Evolutionary conservation across 2,888 invertebrate species (phyloP).

Genomic region (Pheosia gnoma): DNA sequence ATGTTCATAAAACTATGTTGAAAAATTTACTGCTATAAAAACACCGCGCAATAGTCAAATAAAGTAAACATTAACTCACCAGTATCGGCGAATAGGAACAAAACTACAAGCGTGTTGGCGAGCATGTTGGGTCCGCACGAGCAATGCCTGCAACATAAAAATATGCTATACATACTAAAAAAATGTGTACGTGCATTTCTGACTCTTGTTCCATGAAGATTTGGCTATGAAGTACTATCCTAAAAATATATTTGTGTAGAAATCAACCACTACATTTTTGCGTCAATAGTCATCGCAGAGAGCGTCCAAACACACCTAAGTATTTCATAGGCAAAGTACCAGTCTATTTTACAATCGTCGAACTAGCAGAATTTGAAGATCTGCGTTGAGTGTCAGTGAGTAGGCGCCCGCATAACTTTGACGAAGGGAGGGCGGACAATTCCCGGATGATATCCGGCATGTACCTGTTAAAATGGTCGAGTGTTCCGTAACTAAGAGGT

Average conservation of each 20-base stretch:
- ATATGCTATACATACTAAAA: background rate
- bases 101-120: conserved; percentile 20
- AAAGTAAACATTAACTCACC: conserved; percentile 37
- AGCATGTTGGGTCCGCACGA: conserved; percentile 13
- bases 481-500: background rate
- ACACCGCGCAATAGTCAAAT: background rate
- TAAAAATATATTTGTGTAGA: no score
- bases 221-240: no score
- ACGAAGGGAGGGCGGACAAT: background rate
- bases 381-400: background rate
- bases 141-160: conserved; percentile 22
- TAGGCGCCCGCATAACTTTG: background rate
- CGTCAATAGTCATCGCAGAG: no score
- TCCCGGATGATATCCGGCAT: background rate
- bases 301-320: no score
- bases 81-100: conserved; percentile 27
- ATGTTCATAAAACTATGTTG: no score
- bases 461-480: background rate
- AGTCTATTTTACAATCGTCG: background rate
- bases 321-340: background rate
- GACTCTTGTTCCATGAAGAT: no score
- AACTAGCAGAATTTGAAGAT: background rate
- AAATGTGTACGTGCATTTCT: no score
- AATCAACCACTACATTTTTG: no score
- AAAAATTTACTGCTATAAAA: background rate